phyloP scores from a whole-genome alignment of 2,113 vertebrate genomes.

The Hyla sarda region DNA sequence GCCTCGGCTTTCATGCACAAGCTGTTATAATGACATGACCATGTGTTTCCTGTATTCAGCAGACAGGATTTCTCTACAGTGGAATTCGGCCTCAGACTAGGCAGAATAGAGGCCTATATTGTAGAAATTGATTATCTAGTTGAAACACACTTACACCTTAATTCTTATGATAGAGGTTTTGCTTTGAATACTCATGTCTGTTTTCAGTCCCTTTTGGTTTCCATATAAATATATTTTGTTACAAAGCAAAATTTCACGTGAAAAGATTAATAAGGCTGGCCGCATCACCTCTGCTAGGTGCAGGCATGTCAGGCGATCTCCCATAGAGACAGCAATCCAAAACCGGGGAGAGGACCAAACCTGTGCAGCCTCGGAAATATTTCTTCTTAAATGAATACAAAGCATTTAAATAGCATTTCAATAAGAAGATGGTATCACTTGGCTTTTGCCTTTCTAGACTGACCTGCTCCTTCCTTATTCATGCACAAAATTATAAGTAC shows the following conservation, averaged over 20 bases:
- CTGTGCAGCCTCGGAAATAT: no score
- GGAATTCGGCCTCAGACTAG: not conserved
- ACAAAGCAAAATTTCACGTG: not conserved
- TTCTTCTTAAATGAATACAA: no score
- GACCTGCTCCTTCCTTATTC: no score
- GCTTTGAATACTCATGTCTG: not conserved
- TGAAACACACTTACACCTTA: not conserved
- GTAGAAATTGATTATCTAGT: not conserved
- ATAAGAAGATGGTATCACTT: no score
- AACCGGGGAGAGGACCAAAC: no score
- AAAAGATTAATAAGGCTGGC: no score
- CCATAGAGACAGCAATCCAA: no score
- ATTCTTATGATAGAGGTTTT: not conserved
- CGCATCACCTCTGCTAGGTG: no score
- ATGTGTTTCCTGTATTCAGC: conserved; percentile 18
- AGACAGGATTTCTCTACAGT: conserved; percentile 1
- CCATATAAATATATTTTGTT: not conserved
- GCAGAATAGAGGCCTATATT: not conserved
- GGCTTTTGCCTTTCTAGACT: no score
- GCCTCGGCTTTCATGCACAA: conserved; percentile 2
- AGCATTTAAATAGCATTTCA: no score
- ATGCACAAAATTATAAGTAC: no score
- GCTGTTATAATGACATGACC: conserved; percentile 26
- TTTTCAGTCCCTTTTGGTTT: not conserved
- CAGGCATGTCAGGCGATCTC: no score